Conservation (phyloP, 2,113 vertebrate species). For the Alectura lathami region DNA sequence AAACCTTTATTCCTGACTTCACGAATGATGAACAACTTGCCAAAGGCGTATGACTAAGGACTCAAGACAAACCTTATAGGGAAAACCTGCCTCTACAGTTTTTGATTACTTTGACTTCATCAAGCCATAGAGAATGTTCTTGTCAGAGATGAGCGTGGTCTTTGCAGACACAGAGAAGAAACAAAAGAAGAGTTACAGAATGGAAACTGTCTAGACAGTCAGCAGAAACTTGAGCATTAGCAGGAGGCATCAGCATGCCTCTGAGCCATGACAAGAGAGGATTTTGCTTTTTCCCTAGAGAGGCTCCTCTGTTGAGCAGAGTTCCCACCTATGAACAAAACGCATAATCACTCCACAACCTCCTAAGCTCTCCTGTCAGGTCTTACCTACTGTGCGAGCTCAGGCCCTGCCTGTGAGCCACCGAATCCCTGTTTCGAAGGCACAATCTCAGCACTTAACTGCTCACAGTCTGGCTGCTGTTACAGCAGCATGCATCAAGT, state of each 20-base stretch:
- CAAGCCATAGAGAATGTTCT: conserved; percentile 12
- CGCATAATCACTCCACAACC: background rate
- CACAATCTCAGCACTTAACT: background rate
- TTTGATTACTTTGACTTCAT: conserved; percentile 28
- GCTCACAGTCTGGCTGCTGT: background rate
- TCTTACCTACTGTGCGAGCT: background rate
- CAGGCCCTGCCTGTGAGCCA: accelerated
- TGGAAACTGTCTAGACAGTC: conserved; percentile 46
- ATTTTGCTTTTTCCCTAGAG: background rate
- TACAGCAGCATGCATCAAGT: accelerated
- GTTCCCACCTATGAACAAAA: conserved; percentile 11
- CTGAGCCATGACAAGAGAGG: background rate
- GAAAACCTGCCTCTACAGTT: conserved; percentile 11
- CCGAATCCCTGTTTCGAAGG: background rate
- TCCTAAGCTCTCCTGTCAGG: background rate
- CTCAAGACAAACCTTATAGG: background rate
- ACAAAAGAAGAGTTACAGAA: background rate
- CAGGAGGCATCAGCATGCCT: conserved; percentile 22
- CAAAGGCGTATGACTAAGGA: background rate
- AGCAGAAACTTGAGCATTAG: conserved; percentile 48
- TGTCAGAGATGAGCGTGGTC: background rate
- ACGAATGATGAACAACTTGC: background rate
- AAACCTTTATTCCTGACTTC: background rate
- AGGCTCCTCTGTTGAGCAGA: background rate
- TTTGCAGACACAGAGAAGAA: conserved; percentile 36